phyloP scores from a whole-genome alignment of 2,797 vertebrate species.

The Sebastolobus alascanus region DNA sequence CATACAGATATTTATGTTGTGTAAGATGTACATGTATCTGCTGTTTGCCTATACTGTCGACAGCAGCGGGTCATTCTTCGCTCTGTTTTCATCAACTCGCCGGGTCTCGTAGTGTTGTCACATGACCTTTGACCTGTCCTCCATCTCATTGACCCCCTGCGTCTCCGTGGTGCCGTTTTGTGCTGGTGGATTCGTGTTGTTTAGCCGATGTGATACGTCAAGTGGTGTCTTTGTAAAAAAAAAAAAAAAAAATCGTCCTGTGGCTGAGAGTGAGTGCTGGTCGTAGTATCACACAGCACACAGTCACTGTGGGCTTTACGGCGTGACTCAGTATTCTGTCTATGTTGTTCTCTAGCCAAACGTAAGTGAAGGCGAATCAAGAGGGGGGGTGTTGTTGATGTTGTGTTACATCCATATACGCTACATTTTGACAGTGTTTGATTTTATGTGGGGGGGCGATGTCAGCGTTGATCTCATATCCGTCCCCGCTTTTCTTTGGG shows the following conservation, averaged over 20 bases:
- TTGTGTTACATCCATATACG: conserved; percentile 55
- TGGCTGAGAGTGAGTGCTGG: conserved; percentile 48
- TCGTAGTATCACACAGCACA: conserved; percentile 21
- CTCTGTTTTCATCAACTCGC: conserved; percentile 22
- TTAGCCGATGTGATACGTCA: conserved; percentile 71
- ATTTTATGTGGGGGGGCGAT: conserved; percentile 34
- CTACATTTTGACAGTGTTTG: conserved; percentile 46
- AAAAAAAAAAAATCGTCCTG: not conserved
- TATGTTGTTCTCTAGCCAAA: conserved; percentile 35
- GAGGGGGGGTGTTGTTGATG: conserved; percentile 39
- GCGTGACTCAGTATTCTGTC: conserved; percentile 37
- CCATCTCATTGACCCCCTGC: conserved; percentile 41
- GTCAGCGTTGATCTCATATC: conserved; percentile 29
- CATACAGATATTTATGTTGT: conserved; percentile 62
- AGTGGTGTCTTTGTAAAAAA: conserved; percentile 63
- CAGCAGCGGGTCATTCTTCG: conserved; percentile 27
- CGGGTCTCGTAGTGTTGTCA: conserved; percentile 48
- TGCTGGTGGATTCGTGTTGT: conserved; percentile 83
- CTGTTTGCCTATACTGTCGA: conserved; percentile 42
- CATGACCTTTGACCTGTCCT: conserved; percentile 54
- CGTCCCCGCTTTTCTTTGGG: not conserved
- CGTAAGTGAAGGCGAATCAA: not conserved
- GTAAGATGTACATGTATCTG: conserved; percentile 57
- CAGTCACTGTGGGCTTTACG: conserved; percentile 21
- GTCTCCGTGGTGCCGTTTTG: conserved; percentile 78